Percentiles rank a stretch among this genome's conserved stretches.
Evolutionary conservation across 2,113 vertebrate species (phyloP).

Genomic region (Leucosticte australis): DNA sequence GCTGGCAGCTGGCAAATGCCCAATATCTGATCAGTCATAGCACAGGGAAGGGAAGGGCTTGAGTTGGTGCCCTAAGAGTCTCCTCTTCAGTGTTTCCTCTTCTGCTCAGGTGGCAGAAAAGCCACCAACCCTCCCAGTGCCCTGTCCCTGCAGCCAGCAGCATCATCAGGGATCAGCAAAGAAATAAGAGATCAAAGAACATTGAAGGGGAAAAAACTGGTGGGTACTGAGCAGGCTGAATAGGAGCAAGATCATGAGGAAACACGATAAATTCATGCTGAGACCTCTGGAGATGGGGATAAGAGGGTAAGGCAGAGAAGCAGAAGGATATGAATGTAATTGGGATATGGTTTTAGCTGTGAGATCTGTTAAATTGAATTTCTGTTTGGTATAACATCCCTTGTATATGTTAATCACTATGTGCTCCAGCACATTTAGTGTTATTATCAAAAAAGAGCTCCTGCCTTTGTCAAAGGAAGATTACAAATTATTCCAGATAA

Average conservation of each 20-base stretch:
- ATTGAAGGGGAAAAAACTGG: background rate
- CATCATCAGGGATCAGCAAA: background rate
- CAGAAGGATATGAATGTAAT: slow-evolving; percentile 1
- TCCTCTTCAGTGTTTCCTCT: background rate
- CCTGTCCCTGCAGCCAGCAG: background rate
- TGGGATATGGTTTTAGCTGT: background rate
- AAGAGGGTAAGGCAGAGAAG: slow-evolving; percentile 5
- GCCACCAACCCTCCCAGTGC: background rate
- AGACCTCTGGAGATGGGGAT: slow-evolving; percentile 27
- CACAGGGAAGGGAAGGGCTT: background rate
- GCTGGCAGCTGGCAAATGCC: background rate
- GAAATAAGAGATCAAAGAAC: background rate
- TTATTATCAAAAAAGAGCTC: slow-evolving; percentile 55
- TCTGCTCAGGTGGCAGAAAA: background rate
- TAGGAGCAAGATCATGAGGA: background rate
- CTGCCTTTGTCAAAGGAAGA: slow-evolving; percentile 57
- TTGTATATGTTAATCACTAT: slow-evolving; percentile 52
- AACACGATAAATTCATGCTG: background rate
- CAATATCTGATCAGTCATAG: background rate
- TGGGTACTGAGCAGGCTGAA: background rate
- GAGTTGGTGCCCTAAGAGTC: background rate
- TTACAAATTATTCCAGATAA: slow-evolving; percentile 68
- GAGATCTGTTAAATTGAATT: slow-evolving; percentile 59
- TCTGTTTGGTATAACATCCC: slow-evolving; percentile 54
- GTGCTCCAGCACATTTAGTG: slow-evolving; percentile 53